phyloP scores from a whole-genome alignment of 1,140 invertebrate species.

The Nebria ingens region DNA sequence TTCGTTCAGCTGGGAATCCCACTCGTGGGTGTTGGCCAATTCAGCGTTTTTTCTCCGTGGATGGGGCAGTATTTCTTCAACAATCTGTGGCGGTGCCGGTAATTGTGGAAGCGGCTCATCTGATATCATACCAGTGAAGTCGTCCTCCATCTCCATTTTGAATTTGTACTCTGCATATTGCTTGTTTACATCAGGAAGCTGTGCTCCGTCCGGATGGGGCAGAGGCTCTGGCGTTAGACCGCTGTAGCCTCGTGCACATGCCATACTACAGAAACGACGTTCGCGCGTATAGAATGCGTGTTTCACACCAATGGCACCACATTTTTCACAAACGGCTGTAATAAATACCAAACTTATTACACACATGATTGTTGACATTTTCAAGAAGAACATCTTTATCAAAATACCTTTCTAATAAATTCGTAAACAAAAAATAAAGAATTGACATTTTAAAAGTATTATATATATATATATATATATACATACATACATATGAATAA shows the following conservation, averaged over 20 bases:
- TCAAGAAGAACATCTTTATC: not conserved
- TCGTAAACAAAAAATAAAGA: too few species aligned
- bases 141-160: constrained; percentile 29
- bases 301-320: constrained; percentile 79
- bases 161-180: constrained; percentile 31
- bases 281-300: constrained; percentile 83
- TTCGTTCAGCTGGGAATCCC: constrained; percentile 66
- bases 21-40: constrained; percentile 66
- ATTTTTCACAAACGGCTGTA: constrained; percentile 77
- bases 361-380: not conserved
- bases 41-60: constrained; percentile 42
- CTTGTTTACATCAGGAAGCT: constrained; percentile 27
- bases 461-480: too few species aligned
- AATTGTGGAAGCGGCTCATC: constrained; percentile 40
- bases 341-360: constrained; percentile 21
- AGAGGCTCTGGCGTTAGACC: constrained; percentile 30
- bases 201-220: constrained; percentile 19
- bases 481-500: too few species aligned
- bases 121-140: constrained; percentile 32
- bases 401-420: not conserved
- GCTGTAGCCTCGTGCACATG: constrained; percentile 51
- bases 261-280: constrained; percentile 65
- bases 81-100: constrained; percentile 25
- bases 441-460: too few species aligned
- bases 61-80: constrained; percentile 38